Evolutionary conservation across 2,113 vertebrate genomes (phyloP).

Genomic region (Mastomys coucha): DNA sequence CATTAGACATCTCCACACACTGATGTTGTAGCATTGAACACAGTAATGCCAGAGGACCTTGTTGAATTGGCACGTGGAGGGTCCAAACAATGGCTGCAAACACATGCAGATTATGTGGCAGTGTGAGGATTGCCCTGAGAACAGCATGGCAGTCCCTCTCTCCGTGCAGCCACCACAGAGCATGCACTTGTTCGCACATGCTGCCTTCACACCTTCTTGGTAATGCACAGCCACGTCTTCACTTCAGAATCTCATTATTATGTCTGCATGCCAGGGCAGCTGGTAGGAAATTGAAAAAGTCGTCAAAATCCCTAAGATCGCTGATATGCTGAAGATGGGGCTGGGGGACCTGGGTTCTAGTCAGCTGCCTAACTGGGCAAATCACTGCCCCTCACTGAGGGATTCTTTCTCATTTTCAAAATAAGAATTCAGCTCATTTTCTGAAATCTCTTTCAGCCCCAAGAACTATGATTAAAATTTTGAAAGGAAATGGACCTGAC

Average conservation of each 20-base stretch:
- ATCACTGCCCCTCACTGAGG: background rate
- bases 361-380: background rate
- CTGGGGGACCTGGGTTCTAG: background rate
- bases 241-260: background rate
- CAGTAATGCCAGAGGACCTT: background rate
- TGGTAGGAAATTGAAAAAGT: conserved; percentile 50
- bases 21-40: background rate
- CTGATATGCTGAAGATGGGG: background rate
- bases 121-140: background rate
- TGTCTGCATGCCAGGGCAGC: background rate
- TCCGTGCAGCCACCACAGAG: background rate
- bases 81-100: conserved; percentile 68
- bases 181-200: background rate
- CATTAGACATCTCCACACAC: background rate
- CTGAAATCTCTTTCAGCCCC: background rate
- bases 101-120: conserved; percentile 56
- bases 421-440: background rate
- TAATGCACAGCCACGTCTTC: conserved; percentile 41
- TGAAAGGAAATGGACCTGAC: background rate
- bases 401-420: background rate
- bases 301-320: background rate
- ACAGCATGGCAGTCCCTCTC: fast-evolving
- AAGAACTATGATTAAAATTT: background rate
- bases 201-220: conserved; percentile 70
- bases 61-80: conserved; percentile 34